Conservation (phyloP, 2,888 invertebrate species). For the Platycnemis pennipes region DNA sequence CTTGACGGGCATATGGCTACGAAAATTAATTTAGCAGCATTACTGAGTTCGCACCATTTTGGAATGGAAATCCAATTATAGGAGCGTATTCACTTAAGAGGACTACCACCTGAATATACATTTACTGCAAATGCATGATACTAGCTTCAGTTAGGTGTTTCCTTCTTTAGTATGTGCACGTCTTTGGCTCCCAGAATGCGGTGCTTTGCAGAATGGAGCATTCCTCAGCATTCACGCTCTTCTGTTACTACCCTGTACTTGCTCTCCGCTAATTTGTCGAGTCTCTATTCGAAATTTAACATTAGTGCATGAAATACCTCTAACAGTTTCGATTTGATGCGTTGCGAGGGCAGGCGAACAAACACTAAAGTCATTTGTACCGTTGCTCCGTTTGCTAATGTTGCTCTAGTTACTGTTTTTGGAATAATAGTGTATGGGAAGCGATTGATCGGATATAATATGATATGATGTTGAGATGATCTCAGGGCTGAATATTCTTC, state of each 20-base stretch:
- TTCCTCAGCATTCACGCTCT: not conserved
- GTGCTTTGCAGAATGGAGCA: not conserved
- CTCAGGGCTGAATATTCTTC: too few species aligned
- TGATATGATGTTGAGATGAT: too few species aligned
- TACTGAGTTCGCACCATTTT: not conserved
- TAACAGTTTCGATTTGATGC: too few species aligned
- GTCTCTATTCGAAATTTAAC: too few species aligned
- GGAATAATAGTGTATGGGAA: too few species aligned
- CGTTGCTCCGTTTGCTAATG: too few species aligned
- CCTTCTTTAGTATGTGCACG: not conserved
- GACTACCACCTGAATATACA: not conserved
- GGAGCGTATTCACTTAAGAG: not conserved
- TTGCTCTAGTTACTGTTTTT: too few species aligned
- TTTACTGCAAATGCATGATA: not conserved
- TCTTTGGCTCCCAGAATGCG: not conserved
- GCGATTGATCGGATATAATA: too few species aligned
- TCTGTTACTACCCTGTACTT: not conserved
- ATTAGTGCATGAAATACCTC: too few species aligned
- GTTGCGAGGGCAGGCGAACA: too few species aligned
- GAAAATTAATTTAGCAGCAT: slow-evolving; percentile 9
- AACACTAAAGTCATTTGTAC: too few species aligned
- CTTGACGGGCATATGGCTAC: not conserved
- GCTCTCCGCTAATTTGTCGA: too few species aligned
- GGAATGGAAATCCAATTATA: not conserved
- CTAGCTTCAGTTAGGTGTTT: not conserved